Evolutionary conservation across 2,797 vertebrate species (phyloP), one percentile per base, ranked within the genome.

Genomic region (Pangasius sanitwongsei): DNA sequence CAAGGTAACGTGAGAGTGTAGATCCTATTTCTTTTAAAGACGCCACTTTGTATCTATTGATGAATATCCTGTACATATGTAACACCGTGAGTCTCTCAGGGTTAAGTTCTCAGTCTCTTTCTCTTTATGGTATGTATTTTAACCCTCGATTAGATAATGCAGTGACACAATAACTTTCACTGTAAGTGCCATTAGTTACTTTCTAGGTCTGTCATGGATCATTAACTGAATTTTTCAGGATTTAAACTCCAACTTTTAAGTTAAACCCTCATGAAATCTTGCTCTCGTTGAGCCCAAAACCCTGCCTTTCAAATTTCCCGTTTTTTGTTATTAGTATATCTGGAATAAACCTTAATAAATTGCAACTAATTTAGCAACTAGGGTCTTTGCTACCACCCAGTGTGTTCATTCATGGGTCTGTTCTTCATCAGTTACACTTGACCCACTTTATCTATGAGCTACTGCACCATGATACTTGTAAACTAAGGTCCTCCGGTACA

Each of bases 1-100:
- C n/a, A 34, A n/a, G 31, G 83, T 84, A 31, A 31, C 13, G 8
- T 50, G 61, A 69, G 41, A 23, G 41, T 50, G 83, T 31, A 50
- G 63, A 69, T 84, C 63, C n/a, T 11, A 12, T 84, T 84, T 84
- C 63, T 34, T 84, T 84, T 31, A 44, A 83, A 63, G 37, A n/a
- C 6, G 37, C 37, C 57, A 44, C 37, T 44, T 83, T 28, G 81
- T 63, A 20, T 69, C 41, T 12, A 4, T 50, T 31, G 55, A 61
- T 61, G 44, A 31, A 9, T 53, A 50, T 20, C 53, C 16, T 69
- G 59, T 63, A 53, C 16, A 5, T 67, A 4, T 48, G 25, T 18
- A 48, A 55, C 20, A 44, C 37, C 9, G 15, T 4, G 11, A 13
- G 16, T 25, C 83, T 2, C 63, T 34, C 63, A 69, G 18, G 63